phyloP scores from a whole-genome alignment of 1,140 invertebrate genomes.

The Melitaea cinxia region DNA sequence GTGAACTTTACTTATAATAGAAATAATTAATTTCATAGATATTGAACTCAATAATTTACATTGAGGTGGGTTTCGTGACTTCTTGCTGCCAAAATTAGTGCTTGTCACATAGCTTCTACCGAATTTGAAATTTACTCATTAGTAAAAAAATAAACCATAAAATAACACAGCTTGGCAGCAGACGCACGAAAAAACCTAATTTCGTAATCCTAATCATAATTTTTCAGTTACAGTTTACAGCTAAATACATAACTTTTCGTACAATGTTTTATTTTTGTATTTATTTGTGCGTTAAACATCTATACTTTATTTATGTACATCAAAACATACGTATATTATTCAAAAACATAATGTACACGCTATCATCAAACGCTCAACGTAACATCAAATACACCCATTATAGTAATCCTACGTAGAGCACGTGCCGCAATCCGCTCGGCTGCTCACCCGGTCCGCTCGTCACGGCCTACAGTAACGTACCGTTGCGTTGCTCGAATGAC shows the following conservation, averaged over 20 bases:
- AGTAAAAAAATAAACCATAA: slow-evolving; percentile 13
- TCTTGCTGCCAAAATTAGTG: slow-evolving; percentile 32
- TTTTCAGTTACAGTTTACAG: slow-evolving; percentile 71
- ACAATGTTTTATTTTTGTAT: slow-evolving; percentile 70
- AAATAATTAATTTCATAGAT: slow-evolving; percentile 47
- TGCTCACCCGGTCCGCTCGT: not conserved
- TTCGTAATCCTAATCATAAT: slow-evolving; percentile 67
- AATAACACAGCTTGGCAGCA: slow-evolving; percentile 39
- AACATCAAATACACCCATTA: slow-evolving; percentile 67
- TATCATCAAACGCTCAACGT: slow-evolving; percentile 72
- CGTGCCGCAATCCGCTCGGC: slow-evolving; percentile 15
- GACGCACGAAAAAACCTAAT: slow-evolving; percentile 58
- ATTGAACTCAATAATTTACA: slow-evolving; percentile 47
- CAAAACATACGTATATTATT: slow-evolving; percentile 79
- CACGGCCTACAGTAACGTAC: slow-evolving; percentile 9
- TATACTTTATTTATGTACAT: slow-evolving; percentile 81
- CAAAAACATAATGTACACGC: slow-evolving; percentile 75
- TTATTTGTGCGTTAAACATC: slow-evolving; percentile 81
- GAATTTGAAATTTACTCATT: slow-evolving; percentile 20
- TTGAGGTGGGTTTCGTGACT: slow-evolving; percentile 42
- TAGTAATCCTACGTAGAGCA: slow-evolving; percentile 63
- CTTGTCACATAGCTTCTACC: slow-evolving; percentile 3
- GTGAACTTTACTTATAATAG: slow-evolving; percentile 48
- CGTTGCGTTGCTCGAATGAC: slow-evolving; percentile 22
- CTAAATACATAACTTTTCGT: slow-evolving; percentile 76